Evolutionary conservation across 2,797 vertebrate genomes (phyloP), one percentile per base, ranked within the genome.

Genomic region (Yasuhikotakia modesta): DNA sequence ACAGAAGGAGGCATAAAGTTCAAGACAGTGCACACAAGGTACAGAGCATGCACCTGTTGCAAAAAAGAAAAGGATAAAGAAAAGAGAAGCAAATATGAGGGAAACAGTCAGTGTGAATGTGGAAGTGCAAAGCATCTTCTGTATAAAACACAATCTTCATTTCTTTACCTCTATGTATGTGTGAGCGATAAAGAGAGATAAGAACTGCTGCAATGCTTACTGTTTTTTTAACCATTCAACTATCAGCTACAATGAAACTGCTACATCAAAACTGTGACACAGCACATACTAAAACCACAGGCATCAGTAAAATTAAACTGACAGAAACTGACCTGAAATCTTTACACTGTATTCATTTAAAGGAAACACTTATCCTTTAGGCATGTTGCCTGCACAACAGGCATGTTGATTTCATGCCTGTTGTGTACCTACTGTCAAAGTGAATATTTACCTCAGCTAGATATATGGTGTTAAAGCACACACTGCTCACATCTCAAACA

Each of bases 1-100:
- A 85, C 84, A 70, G 52, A 11, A 72, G 17, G 13, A 77, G 52
- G 66, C 45, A 81, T 73, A 84, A 76, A 79, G 78, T 76, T 74
- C 58, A 75, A 73, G 76, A 72, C n/a, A 63, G 35, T 57, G 71
- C 27, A 55, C 72, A 45, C 22, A 30, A 64, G 55, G 68, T 45
- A 64, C 68, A 70, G 30, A 64, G 22, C 30, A 45, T 19, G 58
- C 52, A 30, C 58, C 58, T 35, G 64, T 12, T 48, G 21, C 21
- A 27, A 8, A 39, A 5, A 55, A 10, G 10, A 10, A 4, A 45
- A 76, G 1, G 17, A 64, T 32, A 21, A 6, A 61, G 50, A 3
- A 39, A 52, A 27, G 61, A 61, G 16, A 53, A n/a, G 3, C 58
- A n/a, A n/a, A 17, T 32, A 2, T 32, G 32, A 53, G 19, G n/a